Conservation (phyloP, 2,113 vertebrate genomes). For the Anoplopoma fimbria region DNA sequence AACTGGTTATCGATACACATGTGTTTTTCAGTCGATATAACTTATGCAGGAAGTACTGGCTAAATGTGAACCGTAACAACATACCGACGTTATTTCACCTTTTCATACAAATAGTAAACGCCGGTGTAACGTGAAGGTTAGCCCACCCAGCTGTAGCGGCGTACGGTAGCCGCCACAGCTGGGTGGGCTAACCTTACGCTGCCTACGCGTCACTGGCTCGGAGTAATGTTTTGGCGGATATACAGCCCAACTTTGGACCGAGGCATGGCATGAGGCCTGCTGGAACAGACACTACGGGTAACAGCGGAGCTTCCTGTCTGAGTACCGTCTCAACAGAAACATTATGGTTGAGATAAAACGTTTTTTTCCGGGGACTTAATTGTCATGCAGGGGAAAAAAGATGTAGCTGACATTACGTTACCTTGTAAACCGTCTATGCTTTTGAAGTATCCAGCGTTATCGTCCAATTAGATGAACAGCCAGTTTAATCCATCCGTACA, state of each 20-base stretch:
- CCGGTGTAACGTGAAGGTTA: too few relatives aligned
- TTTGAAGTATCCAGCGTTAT: not conserved
- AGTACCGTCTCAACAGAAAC: not conserved
- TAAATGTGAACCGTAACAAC: not conserved
- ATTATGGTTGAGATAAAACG: accelerated
- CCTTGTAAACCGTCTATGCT: conserved; percentile 8
- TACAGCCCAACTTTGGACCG: conserved; percentile 52
- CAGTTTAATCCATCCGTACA: not conserved
- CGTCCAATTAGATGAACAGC: not conserved
- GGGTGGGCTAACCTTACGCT: not conserved
- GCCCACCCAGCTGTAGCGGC: not conserved
- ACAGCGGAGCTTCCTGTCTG: not conserved
- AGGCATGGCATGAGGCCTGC: conserved; percentile 74
- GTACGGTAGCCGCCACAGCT: too few relatives aligned
- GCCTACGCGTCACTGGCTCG: not conserved
- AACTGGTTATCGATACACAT: not conserved
- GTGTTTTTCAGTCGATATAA: too few relatives aligned
- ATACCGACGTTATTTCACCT: not conserved
- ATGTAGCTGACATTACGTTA: not conserved
- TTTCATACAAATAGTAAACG: not conserved
- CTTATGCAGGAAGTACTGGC: accelerated
- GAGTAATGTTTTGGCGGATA: conserved; percentile 4
- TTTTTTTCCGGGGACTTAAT: not conserved
- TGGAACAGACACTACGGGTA: not conserved
- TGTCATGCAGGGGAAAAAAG: accelerated